These are phyloP conservation scores for Girardinichthys multiradiatus DNA, from an alignment of 2,113 vertebrate genomes.

Conservation along the genomic window DNA sequence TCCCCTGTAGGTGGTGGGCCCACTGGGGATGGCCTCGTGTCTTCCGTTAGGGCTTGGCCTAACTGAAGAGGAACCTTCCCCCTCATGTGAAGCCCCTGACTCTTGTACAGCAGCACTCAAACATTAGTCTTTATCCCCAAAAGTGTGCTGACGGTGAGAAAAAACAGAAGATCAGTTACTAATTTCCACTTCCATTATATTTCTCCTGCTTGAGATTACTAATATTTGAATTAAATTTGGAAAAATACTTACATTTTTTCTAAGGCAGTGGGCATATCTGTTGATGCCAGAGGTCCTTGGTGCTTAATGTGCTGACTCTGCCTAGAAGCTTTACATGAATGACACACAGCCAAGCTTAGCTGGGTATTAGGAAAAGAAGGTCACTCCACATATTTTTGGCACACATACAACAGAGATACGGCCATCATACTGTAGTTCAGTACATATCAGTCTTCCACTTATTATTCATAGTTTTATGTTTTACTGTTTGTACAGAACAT, in stretches of 20 bases:
- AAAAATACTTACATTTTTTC: background rate
- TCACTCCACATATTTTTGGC: constrained; percentile 5
- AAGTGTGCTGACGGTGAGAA: background rate
- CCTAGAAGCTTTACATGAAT: constrained; percentile 4
- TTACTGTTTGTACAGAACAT: background rate
- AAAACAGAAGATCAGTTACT: background rate
- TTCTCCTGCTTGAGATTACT: background rate
- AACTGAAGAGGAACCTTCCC: background rate
- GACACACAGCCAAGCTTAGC: background rate
- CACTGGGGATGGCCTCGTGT: too few relatives aligned
- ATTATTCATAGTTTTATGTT: too few relatives aligned
- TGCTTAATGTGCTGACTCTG: constrained; percentile 7
- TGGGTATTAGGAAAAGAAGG: background rate
- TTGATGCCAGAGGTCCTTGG: constrained; percentile 5
- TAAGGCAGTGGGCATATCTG: background rate
- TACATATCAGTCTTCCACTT: background rate
- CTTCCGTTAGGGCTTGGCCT: too few relatives aligned
- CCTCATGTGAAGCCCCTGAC: background rate
- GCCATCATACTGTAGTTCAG: background rate
- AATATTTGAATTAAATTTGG: background rate
- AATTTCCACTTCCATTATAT: background rate
- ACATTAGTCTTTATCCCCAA: background rate
- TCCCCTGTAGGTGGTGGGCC: too few relatives aligned
- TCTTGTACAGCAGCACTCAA: too few relatives aligned
- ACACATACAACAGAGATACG: background rate